These are phyloP conservation scores for Apaloderma vittatum DNA, from an alignment of 2,113 vertebrate species.

Conservation along the genomic window DNA sequence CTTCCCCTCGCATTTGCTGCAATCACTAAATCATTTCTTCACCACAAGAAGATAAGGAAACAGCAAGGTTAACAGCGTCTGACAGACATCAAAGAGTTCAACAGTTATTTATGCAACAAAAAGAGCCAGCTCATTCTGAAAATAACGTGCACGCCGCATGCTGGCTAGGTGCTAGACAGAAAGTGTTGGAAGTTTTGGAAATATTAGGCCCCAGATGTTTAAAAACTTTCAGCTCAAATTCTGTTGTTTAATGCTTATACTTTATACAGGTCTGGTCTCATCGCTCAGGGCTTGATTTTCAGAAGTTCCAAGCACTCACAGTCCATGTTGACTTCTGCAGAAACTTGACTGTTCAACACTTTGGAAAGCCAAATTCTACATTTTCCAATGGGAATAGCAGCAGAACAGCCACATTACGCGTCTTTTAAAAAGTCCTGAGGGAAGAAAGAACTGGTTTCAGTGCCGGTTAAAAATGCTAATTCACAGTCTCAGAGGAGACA, in stretches of 20 bases:
- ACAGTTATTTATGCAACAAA: neutral
- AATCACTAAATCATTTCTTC: neutral
- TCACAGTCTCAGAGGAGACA: neutral
- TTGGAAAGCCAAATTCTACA: constrained; percentile 42
- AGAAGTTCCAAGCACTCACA: constrained; percentile 30
- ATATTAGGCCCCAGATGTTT: neutral
- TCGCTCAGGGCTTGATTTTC: neutral
- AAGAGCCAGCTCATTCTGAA: neutral
- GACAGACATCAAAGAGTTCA: neutral
- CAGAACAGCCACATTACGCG: neutral
- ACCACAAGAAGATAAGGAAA: neutral
- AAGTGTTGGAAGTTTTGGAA: constrained; percentile 24
- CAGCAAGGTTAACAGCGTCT: neutral
- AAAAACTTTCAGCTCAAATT: neutral
- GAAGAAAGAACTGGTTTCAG: neutral
- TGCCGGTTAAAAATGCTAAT: neutral
- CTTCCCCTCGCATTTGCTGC: neutral
- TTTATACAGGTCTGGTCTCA: neutral
- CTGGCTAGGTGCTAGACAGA: neutral
- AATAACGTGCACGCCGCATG: neutral
- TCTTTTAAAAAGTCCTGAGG: neutral
- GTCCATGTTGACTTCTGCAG: neutral
- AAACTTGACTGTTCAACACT: neutral
- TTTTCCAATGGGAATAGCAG: neutral
- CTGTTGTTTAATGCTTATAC: neutral